Conservation (phyloP, 2,888 invertebrate genomes). For the Bellardia bayeri region DNA sequence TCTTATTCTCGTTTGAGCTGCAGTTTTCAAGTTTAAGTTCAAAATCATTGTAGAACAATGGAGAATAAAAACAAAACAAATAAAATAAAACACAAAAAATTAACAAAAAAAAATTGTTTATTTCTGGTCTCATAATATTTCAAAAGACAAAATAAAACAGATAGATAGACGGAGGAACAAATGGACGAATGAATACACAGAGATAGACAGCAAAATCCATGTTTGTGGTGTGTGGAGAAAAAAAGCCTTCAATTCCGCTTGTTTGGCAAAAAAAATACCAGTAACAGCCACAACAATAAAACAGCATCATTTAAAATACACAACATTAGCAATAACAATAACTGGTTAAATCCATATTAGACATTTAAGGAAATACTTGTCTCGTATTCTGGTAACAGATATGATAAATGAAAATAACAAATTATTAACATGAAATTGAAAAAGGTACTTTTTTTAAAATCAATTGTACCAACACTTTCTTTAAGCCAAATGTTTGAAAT, state of each 20-base stretch:
- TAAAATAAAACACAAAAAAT: constrained; percentile 20
- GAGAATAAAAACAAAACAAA: constrained; percentile 50
- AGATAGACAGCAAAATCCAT: constrained; percentile 29
- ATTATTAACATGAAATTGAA: background rate
- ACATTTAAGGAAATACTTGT: constrained; percentile 68
- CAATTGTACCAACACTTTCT: too few species aligned
- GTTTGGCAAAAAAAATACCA: constrained; percentile 44
- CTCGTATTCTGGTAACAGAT: background rate
- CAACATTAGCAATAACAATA: constrained; percentile 22
- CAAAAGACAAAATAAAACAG: constrained; percentile 14
- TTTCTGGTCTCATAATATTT: constrained; percentile 48
- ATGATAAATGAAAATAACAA: background rate
- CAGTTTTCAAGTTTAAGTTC: constrained; percentile 71
- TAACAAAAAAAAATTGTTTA: constrained; percentile 33
- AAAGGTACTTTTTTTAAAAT: background rate
- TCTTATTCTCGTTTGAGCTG: background rate
- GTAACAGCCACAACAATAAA: constrained; percentile 22
- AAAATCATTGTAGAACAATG: constrained; percentile 56
- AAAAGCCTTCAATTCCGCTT: constrained; percentile 54
- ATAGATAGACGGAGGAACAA: constrained; percentile 15
- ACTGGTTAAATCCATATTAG: constrained; percentile 67
- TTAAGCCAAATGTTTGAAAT: too few species aligned
- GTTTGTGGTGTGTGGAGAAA: constrained; percentile 34
- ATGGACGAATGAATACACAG: background rate
- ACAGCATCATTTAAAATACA: constrained; percentile 28